Base-by-base conservation (phyloP, 64 coral and sea anemone species). In the Stichodactyla mertensii region DNA sequence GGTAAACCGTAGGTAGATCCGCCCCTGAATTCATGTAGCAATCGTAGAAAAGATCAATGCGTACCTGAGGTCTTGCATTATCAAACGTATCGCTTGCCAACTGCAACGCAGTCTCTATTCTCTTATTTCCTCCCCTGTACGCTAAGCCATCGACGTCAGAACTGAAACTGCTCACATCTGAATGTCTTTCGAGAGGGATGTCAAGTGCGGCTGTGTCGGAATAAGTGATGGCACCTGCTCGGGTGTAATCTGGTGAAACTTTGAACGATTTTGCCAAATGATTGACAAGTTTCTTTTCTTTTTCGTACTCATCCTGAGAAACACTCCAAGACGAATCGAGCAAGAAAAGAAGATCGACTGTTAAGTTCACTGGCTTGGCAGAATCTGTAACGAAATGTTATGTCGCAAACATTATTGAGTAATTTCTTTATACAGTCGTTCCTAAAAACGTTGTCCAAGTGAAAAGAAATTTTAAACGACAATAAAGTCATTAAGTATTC, bases 301-400 rank as follows among this genome's bases (percentile, higher is more conserved):
- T 55, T 16, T 19, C 15, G 69, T 67, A 91, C 14, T 86, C 55
- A 36, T 28, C 78, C 64, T 64, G 51, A 7, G 84, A 7, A 20
- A 91, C 22, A 20, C 19, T 82, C 77, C 84, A 87, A 6, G 89
- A 91, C 7, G 89, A 91, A 82, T 91, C 89, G 45, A 91, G 12
- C 13, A 91, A 77, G n/a, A 91, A 91, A 4, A 91, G 58, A 36
- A 91, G 66, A 77, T 91, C 89, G 10, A 84, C 85, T 81, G 77
- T 82, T 20, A 91, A 61, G 12, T 87, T 78, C 14, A 91, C 45
- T 9, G 89, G 84, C 11, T 77, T 78, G 36, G 86, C 60, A 53
- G 78, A 19, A 82, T 91, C 89, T 91, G 28, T 64, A 16, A 78
- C 4, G 7, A 14, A 51, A 31, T 5, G 27, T 24, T 13, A 13